phyloP scores from a whole-genome alignment of 2,797 vertebrate species.

The Buceros bicornis region DNA sequence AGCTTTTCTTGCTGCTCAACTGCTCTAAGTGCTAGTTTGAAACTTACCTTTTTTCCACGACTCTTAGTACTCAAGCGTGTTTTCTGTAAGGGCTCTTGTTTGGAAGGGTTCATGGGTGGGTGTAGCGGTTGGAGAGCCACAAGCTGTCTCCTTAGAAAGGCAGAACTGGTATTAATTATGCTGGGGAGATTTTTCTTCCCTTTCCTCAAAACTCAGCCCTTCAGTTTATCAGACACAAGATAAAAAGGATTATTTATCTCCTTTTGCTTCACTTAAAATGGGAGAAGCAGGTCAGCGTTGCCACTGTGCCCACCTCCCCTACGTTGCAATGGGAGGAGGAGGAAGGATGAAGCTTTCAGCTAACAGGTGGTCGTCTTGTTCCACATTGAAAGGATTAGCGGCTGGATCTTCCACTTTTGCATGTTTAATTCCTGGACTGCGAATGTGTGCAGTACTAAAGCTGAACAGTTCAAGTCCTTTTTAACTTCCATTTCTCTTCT shows the following conservation, averaged over 20 bases:
- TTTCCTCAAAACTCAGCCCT: background rate
- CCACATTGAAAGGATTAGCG: background rate
- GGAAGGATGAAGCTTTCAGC: background rate
- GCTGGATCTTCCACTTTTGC: background rate
- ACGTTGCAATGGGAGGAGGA: background rate
- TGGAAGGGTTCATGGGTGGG: background rate
- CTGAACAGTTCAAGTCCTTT: background rate
- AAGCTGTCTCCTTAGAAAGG: background rate
- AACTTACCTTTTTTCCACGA: background rate
- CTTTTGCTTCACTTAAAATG: background rate
- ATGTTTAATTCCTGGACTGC: background rate
- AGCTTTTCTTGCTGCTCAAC: constrained; percentile 18
- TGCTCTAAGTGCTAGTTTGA: background rate
- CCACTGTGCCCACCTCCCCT: background rate
- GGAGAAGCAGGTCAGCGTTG: background rate
- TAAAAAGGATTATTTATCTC: background rate
- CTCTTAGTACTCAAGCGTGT: background rate
- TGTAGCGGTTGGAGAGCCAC: background rate
- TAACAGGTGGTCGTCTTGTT: background rate
- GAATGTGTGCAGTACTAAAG: background rate
- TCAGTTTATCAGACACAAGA: background rate
- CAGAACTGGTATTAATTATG: accelerated
- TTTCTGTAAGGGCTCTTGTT: background rate
- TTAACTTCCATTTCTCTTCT: background rate
- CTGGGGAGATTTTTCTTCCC: background rate